Conservation (phyloP, 1,140 invertebrate species). For the Zaprionus inermis region DNA sequence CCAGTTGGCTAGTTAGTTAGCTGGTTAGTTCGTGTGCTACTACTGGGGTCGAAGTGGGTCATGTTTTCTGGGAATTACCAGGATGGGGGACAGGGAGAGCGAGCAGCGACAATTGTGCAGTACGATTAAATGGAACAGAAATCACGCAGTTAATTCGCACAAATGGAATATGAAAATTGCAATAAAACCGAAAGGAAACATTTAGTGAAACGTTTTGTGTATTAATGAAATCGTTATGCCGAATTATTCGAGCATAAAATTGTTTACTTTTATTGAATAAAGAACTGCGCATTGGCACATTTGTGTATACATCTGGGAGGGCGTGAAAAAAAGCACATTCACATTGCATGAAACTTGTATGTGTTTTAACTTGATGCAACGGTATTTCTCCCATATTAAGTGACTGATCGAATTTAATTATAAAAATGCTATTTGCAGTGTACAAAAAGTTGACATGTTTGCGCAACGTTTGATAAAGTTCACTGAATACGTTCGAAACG, state of each 20-base stretch:
- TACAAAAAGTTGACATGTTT: slow-evolving; percentile 1
- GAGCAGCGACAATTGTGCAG: background rate
- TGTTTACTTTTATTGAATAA: slow-evolving; percentile 4
- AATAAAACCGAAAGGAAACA: background rate
- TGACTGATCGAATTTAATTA: slow-evolving; percentile 13
- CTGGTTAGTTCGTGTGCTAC: slow-evolving; percentile 39
- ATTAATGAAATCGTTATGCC: background rate
- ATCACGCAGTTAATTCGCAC: slow-evolving; percentile 7
- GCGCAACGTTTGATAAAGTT: background rate
- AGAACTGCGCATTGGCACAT: background rate
- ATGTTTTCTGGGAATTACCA: slow-evolving; percentile 35
- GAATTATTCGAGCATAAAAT: background rate
- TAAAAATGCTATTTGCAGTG: slow-evolving; percentile 3
- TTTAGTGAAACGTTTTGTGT: background rate
- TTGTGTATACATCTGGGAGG: background rate
- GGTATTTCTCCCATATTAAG: background rate
- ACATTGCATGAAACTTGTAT: background rate
- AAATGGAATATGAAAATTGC: slow-evolving; percentile 5
- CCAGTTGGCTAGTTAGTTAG: slow-evolving; percentile 24
- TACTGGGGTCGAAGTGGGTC: slow-evolving; percentile 45
- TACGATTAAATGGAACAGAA: background rate
- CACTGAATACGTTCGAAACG: background rate
- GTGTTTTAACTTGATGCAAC: background rate
- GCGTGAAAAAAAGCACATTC: background rate
- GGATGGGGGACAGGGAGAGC: background rate